These are phyloP conservation scores for Mionectes macconnelli DNA, from an alignment of 2,113 vertebrate genomes.

Conservation along the genomic window DNA sequence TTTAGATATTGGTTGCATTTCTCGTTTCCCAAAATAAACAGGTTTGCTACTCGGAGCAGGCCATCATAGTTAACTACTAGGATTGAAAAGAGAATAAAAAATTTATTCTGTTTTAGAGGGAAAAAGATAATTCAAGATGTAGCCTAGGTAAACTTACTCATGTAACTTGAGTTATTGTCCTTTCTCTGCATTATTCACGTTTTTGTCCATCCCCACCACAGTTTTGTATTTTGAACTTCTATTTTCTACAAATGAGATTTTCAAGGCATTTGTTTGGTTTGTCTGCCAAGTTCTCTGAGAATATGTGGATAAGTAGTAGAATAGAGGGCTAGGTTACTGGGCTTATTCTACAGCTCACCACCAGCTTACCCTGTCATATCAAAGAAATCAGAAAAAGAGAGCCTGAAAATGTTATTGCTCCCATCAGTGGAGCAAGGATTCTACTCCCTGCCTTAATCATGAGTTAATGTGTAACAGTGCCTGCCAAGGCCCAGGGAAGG, in stretches of 20 bases:
- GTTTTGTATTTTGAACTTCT: neutral
- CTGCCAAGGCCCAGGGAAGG: neutral
- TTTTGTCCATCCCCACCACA: neutral
- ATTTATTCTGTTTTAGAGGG: neutral
- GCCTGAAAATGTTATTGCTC: neutral
- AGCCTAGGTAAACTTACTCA: neutral
- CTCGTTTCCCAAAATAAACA: conserved; percentile 86
- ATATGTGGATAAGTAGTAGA: neutral
- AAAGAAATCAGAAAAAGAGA: neutral
- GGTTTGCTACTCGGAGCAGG: conserved; percentile 82
- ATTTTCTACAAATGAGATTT: neutral
- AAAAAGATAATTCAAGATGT: neutral
- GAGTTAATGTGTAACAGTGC: neutral
- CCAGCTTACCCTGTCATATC: neutral
- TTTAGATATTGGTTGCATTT: conserved; percentile 88
- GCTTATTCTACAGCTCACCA: neutral
- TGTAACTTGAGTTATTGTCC: neutral
- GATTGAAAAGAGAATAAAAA: conserved; percentile 13
- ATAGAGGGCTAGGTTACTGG: neutral
- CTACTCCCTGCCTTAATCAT: neutral
- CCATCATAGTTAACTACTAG: conserved; percentile 87
- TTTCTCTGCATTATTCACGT: neutral
- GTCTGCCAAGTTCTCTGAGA: neutral
- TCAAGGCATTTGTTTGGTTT: neutral
- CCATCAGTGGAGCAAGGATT: neutral